A percentile compares a stretch with the other conserved stretches of the same genome.
Conservation (phyloP, 1,140 invertebrate species). For the Spodoptera frugiperda region DNA sequence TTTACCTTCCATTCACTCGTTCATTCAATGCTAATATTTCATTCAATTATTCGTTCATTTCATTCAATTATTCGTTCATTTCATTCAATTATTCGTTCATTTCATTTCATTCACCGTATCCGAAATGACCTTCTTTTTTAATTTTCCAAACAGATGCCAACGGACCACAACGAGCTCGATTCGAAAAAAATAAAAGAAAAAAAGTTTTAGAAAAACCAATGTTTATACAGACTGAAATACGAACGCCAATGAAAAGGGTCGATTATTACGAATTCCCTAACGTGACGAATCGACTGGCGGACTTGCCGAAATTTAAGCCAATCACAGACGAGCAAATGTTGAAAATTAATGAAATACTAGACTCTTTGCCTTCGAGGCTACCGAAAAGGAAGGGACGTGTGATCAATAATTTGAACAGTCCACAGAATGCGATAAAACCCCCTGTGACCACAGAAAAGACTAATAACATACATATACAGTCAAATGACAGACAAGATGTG, state of each 20-base stretch:
- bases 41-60: constrained; percentile 25
- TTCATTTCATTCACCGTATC: constrained; percentile 43
- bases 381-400: constrained; percentile 71
- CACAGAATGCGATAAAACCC: constrained; percentile 33
- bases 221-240: constrained; percentile 75
- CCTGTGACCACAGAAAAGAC: constrained; percentile 53
- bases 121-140: constrained; percentile 62
- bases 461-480: neutral
- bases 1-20: neutral
- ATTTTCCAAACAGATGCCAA: constrained; percentile 79
- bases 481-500: constrained; percentile 79
- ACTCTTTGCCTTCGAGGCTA: constrained; percentile 64
- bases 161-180: constrained; percentile 79
- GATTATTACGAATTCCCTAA: constrained; percentile 66
- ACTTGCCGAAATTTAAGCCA: constrained; percentile 77
- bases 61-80: constrained; percentile 17
- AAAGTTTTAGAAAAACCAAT: constrained; percentile 67
- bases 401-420: constrained; percentile 63
- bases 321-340: constrained; percentile 80
- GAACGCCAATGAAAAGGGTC: constrained; percentile 65
- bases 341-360: constrained; percentile 74
- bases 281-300: constrained; percentile 57
- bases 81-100: constrained; percentile 36
- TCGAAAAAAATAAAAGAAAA: constrained; percentile 56
- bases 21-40: constrained; percentile 29